Evolutionary conservation across 1,140 invertebrate genomes (phyloP), one percentile per base, ranked within the genome.

Genomic region (Bombus vancouverensis): DNA sequence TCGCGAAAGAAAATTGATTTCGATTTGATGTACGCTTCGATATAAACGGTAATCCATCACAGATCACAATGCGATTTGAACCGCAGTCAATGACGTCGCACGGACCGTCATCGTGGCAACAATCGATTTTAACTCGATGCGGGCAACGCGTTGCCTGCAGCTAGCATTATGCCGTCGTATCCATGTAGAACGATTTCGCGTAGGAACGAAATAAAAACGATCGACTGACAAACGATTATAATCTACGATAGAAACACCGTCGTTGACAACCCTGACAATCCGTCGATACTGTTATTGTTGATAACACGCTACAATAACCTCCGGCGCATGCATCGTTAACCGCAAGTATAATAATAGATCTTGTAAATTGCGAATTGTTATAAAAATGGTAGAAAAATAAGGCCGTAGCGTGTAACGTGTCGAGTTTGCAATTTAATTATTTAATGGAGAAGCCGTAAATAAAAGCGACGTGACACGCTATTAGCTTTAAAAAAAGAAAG

Each of bases 11-110:
- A 84, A 84, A 84, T 84, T 79, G 47, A 79, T 84, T 77, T 75
- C 74, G 59, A 78, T 78, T 78, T 53, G 74, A 83, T 53, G 68
- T 12, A 65, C 70, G 53, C 10, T 39, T 71, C 82, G 47, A 71
- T 89, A 77, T 87, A 89, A 89, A 89, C 80, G 79, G 65, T 80
- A 83, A 86, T 87, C 83, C 57, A 79, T 89, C 83, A 89, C 57
- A 65, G 72, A 83, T 82, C 86, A 85, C 77, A 89, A 89, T 81
- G 80, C 77, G 84, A 86, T 87, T 81, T 78, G 81, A 87, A 74
- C 81, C 89, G 80, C 72, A 68, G 72, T 84, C 88, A 89, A 89
- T 89, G 87, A 89, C 81, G 84, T 86, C 76, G 73, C 80, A 62
- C 66, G 57, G 83, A 73, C 68, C 71, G 78, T 73, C 79, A 81